Conservation (phyloP, 2,113 vertebrate genomes). For the Chloropsis hardwickii region DNA sequence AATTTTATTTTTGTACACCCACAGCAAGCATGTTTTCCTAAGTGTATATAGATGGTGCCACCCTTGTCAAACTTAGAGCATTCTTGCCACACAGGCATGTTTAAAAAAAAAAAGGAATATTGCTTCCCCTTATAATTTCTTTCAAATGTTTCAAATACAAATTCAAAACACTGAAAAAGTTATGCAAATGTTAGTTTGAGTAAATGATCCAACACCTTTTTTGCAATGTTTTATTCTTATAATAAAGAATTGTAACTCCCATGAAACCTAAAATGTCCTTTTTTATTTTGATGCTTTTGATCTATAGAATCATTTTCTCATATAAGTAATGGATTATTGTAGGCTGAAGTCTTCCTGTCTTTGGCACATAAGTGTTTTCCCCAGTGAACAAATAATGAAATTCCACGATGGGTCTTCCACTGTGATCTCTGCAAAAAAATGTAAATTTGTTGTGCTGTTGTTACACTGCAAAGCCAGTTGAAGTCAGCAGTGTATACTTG, state of each 20-base stretch:
- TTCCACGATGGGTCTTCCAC: not conserved
- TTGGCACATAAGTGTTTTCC: not conserved
- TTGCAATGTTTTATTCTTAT: constrained; percentile 58
- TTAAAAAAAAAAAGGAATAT: not conserved
- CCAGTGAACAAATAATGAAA: not conserved
- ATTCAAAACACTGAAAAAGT: constrained; percentile 47
- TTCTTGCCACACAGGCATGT: constrained; percentile 25
- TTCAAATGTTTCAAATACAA: not conserved
- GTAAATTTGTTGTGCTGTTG: not conserved
- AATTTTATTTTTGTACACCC: constrained; percentile 99
- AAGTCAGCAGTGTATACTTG: not conserved
- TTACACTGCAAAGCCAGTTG: not conserved
- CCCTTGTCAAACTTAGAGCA: not conserved
- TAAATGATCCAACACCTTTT: constrained; percentile 45
- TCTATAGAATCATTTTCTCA: not conserved
- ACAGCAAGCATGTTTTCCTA: constrained; percentile 83
- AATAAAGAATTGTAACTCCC: constrained; percentile 60
- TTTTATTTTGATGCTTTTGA: constrained; percentile 16
- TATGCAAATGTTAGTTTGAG: constrained; percentile 51
- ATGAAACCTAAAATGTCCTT: constrained; percentile 1
- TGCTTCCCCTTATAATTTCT: constrained; percentile 20
- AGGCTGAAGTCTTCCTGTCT: not conserved
- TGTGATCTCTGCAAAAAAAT: not conserved
- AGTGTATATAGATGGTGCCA: constrained; percentile 52
- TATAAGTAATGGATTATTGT: not conserved